Conservation (phyloP, 2,113 vertebrate species). For the Jacana jacana region DNA sequence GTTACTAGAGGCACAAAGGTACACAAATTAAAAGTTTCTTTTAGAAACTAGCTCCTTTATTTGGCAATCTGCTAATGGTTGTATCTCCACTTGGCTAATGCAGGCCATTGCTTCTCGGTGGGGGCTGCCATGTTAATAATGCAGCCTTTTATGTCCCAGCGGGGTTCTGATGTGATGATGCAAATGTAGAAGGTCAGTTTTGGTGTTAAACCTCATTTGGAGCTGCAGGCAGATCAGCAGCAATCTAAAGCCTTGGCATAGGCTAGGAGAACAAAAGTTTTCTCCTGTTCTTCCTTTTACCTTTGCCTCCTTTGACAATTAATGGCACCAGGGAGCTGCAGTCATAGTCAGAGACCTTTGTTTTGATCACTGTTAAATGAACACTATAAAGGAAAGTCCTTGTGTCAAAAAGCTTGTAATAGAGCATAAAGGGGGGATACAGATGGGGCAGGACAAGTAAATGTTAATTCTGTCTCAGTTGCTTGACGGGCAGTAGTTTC, state of each 20-base stretch:
- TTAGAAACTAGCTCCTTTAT: not conserved
- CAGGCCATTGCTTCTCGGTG: not conserved
- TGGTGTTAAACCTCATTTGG: not conserved
- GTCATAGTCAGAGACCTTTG: not conserved
- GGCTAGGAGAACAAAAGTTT: not conserved
- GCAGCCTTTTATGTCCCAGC: not conserved
- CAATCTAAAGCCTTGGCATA: not conserved
- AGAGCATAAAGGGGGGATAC: not conserved
- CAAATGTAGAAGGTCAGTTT: not conserved
- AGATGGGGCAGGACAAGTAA: not conserved
- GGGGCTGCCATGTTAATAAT: not conserved
- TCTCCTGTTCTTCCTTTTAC: not conserved
- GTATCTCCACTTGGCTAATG: not conserved
- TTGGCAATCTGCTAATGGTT: not conserved
- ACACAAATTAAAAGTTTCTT: not conserved
- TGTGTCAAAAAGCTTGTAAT: not conserved
- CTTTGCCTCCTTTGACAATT: not conserved
- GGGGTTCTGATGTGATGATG: not conserved
- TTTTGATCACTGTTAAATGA: not conserved
- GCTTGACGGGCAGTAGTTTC: not conserved
- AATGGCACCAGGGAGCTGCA: not conserved
- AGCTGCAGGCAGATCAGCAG: not conserved
- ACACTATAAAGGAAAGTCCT: not conserved
- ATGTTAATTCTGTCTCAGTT: not conserved
- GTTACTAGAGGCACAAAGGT: not conserved